Percentiles rank a stretch among this genome's conserved stretches.
Conservation (phyloP, 2,113 vertebrate genomes). For the Brachionichthys hirsutus region DNA sequence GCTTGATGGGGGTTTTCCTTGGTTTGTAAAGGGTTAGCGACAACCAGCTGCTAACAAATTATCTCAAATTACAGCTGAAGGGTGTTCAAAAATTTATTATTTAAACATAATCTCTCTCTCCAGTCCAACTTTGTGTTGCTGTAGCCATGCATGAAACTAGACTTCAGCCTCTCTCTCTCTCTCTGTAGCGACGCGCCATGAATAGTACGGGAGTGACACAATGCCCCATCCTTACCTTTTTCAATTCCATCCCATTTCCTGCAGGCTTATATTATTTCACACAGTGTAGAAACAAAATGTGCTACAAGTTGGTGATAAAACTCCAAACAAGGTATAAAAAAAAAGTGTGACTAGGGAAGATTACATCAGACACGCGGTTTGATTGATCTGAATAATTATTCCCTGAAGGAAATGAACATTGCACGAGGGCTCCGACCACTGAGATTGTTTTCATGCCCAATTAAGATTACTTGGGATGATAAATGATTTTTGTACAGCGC, state of each 20-base stretch:
- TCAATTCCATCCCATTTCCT: conserved; percentile 23
- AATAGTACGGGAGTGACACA: conserved; percentile 20
- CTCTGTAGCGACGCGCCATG: conserved; percentile 8
- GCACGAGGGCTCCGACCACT: neutral
- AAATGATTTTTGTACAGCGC: conserved; percentile 3
- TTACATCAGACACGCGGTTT: conserved; percentile 25
- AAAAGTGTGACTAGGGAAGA: conserved; percentile 9
- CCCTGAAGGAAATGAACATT: neutral
- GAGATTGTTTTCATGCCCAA: conserved; percentile 1
- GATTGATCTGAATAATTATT: neutral
- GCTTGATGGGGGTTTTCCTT: no score
- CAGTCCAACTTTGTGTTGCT: no score
- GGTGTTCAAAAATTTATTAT: no score
- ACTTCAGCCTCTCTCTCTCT: neutral
- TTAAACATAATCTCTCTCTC: no score
- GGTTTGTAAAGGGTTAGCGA: no score
- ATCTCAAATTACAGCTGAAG: no score
- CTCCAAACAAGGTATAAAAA: conserved; percentile 12
- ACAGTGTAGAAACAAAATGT: conserved; percentile 13
- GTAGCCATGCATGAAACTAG: no score
- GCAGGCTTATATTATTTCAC: conserved; percentile 11
- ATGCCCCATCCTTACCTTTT: neutral
- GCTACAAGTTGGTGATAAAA: conserved; percentile 5
- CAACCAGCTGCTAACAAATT: no score
- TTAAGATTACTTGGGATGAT: conserved; percentile 1